Percentiles rank a stretch among this genome's conserved stretches.
phyloP scores from a whole-genome alignment of 2,888 invertebrate genomes.

The Bombylius discolor region DNA sequence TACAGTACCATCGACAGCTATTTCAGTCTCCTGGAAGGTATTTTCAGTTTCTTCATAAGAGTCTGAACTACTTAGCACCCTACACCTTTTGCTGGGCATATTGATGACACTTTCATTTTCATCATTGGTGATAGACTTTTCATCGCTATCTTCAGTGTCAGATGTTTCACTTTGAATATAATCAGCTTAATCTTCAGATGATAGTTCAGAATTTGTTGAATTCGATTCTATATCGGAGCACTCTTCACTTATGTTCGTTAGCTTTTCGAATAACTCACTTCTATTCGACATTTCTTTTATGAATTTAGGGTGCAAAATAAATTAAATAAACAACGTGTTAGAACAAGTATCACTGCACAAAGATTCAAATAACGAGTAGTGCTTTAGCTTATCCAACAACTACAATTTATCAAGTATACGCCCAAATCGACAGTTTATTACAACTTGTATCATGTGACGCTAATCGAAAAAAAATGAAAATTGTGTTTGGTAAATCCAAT shows the following conservation, averaged over 20 bases:
- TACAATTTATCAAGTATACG: too few relatives aligned
- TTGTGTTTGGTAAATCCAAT: too few relatives aligned
- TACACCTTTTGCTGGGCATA: conserved; percentile 6
- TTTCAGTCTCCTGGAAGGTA: neutral
- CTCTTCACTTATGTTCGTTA: conserved; percentile 8
- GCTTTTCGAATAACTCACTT: conserved; percentile 2
- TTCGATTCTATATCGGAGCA: conserved; percentile 8
- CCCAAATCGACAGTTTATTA: too few relatives aligned
- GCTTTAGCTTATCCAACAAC: too few relatives aligned
- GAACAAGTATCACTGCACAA: too few relatives aligned
- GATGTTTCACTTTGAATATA: conserved; percentile 9
- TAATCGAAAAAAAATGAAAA: too few relatives aligned
- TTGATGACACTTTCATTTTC: conserved; percentile 3
- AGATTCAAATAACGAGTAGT: too few relatives aligned
- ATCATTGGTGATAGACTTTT: conserved; percentile 8
- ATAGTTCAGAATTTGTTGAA: conserved; percentile 8
- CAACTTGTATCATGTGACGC: too few relatives aligned
- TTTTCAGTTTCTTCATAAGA: conserved; percentile 3
- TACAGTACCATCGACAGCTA: neutral
- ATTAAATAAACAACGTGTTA: conserved; percentile 4
- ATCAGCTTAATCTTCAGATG: conserved; percentile 5
- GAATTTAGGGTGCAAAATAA: too few relatives aligned
- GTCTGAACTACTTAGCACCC: conserved; percentile 3
- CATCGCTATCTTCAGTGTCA: conserved; percentile 8
- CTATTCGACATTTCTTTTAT: conserved; percentile 4